These are phyloP conservation scores for Poeciliopsis infans DNA, from an alignment of 2,797 vertebrate genomes.

Conservation along the genomic window DNA sequence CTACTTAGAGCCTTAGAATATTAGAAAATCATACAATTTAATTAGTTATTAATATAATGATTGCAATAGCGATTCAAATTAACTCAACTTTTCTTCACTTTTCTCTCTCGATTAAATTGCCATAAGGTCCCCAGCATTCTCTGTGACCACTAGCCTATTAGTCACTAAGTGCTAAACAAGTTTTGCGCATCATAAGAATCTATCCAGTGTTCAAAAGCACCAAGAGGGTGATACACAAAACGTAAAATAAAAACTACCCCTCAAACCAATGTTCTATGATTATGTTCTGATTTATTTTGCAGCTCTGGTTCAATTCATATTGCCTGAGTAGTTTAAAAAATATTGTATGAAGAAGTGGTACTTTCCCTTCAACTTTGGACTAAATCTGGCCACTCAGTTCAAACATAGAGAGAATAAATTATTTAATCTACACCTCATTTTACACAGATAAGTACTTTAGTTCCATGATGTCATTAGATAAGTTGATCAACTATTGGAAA, in stretches of 20 bases:
- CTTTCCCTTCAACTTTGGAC: slow-evolving; percentile 33
- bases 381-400: slow-evolving; percentile 28
- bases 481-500: slow-evolving; percentile 8
- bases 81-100: not conserved
- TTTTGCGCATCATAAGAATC: not conserved
- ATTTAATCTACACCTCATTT: slow-evolving; percentile 10
- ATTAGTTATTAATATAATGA: too few species aligned
- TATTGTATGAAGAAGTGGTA: slow-evolving; percentile 11
- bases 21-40: not conserved
- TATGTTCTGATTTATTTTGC: not conserved
- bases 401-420: slow-evolving; percentile 21
- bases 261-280: not conserved
- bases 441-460: not conserved
- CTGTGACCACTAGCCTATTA: not conserved
- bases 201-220: not conserved
- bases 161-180: not conserved
- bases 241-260: not conserved
- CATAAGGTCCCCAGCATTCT: not conserved
- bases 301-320: slow-evolving; percentile 1
- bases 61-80: too few species aligned
- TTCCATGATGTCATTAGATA: not conserved
- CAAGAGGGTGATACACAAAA: not conserved
- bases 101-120: not conserved
- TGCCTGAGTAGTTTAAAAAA: slow-evolving; percentile 41
- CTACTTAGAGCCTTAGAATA: not conserved